Base-by-base conservation (phyloP, 2,113 vertebrate genomes). In the Hyla sarda region DNA sequence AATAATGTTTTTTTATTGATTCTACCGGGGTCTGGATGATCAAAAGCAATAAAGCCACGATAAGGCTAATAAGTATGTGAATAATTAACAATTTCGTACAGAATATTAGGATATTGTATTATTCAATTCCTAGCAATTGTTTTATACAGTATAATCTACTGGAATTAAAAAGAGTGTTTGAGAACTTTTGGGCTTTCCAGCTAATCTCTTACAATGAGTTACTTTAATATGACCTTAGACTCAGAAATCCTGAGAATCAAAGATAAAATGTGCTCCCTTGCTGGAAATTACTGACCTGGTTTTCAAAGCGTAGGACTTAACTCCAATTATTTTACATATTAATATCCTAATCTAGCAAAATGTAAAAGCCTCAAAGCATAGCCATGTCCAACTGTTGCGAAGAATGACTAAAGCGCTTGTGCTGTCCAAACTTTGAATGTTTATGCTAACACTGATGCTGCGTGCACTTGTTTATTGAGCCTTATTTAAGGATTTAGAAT, bases 191-290 rank as follows among this genome's bases (percentile, higher is more conserved):
- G 67, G 19, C 67, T 74, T 74, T 45, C 13, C 62, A n/a, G 81
- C 25, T 73, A 83, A 83, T 83, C 30, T 50, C 74, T 83, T 73
- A 54, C 30, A 82, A n/a, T 72, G 32, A 48, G 25, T 50, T 82
- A 25, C 28, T 52, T 71, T 71, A n/a, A 71, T 34, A 69, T 69
- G 58, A 65, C 60, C 65, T 25, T n/a, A 69, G 80, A 28, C 41
- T 30, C 21, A 5, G 10, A 69, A 50, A 69, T 30, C 14, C 41
- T 82, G 62, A 30, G 80, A 82, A 50, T 11, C 60, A 52, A 23
- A 82, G 16, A 50, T 28, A 47, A 48, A 48, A 69, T 52, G 25
- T 82, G 41, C 25, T 48, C 41, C 10, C 25, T 30, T 50, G 45
- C 62, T 69, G 28, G 10, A 82, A 50, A 52, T 12, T 25, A 58